A percentile compares a stretch with the other conserved stretches of the same genome.
Conservation (phyloP, 2,888 invertebrate genomes). For the Drosophila pseudotakahashii region DNA sequence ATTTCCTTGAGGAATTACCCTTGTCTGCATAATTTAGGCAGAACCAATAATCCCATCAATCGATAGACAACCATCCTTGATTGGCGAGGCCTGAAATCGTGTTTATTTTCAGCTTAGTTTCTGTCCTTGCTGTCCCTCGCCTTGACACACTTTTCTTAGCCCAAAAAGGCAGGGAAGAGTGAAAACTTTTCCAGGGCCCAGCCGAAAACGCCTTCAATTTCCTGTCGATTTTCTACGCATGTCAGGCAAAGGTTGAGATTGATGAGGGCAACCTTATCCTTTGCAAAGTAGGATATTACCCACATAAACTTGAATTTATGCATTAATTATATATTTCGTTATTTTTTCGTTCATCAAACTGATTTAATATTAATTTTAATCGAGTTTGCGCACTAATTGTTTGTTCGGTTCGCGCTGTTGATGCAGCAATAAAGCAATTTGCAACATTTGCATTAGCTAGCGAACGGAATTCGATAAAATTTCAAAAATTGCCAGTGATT, state of each 20-base stretch:
- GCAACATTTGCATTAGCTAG: constrained; percentile 41
- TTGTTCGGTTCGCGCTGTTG: constrained; percentile 29
- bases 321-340: constrained; percentile 5
- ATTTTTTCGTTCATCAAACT: not conserved
- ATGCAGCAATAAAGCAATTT: constrained; percentile 50
- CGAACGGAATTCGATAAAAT: not conserved
- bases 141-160: constrained; percentile 64
- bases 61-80: constrained; percentile 33
- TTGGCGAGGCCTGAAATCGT: constrained; percentile 41
- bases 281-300: not conserved
- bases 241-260: constrained; percentile 50
- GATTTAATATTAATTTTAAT: constrained; percentile 24
- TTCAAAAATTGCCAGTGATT: constrained; percentile 11
- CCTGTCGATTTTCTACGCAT: constrained; percentile 41
- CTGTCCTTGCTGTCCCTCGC: constrained; percentile 34
- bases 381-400: constrained; percentile 44
- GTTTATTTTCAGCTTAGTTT: constrained; percentile 57
- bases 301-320: constrained; percentile 31
- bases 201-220: constrained; percentile 8
- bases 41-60: constrained; percentile 23
- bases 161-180: constrained; percentile 12
- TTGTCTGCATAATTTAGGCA: constrained; percentile 6
- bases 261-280: constrained; percentile 34
- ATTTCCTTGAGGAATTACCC: not conserved
- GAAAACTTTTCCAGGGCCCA: constrained; percentile 42